Evolutionary conservation across 2,888 invertebrate species (phyloP).

Genomic region (Eristalis pertinax): DNA sequence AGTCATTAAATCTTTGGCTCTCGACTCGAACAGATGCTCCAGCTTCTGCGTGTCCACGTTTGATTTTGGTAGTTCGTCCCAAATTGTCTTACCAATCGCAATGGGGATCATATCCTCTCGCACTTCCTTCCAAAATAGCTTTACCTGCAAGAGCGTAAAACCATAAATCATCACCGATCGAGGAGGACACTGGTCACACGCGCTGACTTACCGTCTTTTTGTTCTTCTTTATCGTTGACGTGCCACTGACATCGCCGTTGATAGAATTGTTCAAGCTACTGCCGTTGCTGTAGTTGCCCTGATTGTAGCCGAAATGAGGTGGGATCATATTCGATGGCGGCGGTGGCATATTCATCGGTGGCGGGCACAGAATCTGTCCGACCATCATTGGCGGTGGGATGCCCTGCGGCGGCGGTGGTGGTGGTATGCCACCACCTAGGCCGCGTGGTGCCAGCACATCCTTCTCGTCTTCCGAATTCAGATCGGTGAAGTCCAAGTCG

Average conservation of each 20-base stretch:
- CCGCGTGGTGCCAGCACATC: conserved; percentile 88
- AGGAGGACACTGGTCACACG: neutral
- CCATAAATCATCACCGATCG: neutral
- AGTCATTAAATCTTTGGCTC: conserved; percentile 95
- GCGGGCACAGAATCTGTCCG: conserved; percentile 78
- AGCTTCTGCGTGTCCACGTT: conserved; percentile 94
- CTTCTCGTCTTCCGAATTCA: conserved; percentile 93
- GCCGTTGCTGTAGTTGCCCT: conserved; percentile 78
- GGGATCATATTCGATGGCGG: conserved; percentile 82
- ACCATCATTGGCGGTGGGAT: conserved; percentile 83
- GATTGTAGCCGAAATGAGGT: conserved; percentile 82
- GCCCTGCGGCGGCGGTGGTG: conserved; percentile 90
- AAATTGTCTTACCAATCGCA: conserved; percentile 89
- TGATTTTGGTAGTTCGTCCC: conserved; percentile 94
- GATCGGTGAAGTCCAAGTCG: conserved; percentile 98
- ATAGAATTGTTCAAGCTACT: conserved; percentile 79
- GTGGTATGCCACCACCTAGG: conserved; percentile 86
- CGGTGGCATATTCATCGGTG: conserved; percentile 82
- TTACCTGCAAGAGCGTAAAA: conserved; percentile 80
- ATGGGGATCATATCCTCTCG: conserved; percentile 85
- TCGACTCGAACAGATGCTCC: conserved; percentile 97
- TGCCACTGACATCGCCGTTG: conserved; percentile 78
- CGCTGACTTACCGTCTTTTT: conserved; percentile 91
- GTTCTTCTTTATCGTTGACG: conserved; percentile 87
- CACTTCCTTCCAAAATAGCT: conserved; percentile 98